Conservation (phyloP, 2,113 vertebrate genomes). For the rabbit (Oryctolagus cuniculus) region DNA sequence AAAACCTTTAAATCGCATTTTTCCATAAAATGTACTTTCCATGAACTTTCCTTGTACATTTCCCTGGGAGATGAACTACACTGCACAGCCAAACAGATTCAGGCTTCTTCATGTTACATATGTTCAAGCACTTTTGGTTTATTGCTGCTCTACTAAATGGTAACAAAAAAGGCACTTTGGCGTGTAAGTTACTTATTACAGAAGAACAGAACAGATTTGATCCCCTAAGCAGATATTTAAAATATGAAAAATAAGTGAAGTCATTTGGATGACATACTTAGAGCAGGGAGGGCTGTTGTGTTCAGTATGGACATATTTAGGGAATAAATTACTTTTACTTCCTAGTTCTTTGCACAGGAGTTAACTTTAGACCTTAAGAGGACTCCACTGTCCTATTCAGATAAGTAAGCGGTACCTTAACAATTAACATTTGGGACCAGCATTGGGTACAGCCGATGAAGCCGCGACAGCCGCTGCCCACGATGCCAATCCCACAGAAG, state of each 20-base stretch:
- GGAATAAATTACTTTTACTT: neutral
- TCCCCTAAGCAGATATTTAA: neutral
- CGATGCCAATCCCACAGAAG: no score
- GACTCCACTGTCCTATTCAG: neutral
- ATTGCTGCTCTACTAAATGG: neutral
- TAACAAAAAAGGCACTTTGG: neutral
- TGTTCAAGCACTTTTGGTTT: neutral
- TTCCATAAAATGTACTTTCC: no score
- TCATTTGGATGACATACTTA: conserved; percentile 14
- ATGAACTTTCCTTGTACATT: neutral
- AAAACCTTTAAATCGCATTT: no score
- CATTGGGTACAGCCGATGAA: no score
- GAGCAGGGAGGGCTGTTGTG: neutral
- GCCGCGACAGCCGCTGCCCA: no score
- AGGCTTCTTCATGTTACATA: neutral
- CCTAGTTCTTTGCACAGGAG: neutral
- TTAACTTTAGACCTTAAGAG: conserved; percentile 17
- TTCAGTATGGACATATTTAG: neutral
- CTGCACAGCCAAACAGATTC: neutral
- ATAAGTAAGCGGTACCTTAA: neutral
- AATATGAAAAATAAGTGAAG: conserved; percentile 34
- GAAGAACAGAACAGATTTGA: conserved; percentile 30
- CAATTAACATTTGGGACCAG: neutral
- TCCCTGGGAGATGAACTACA: neutral
- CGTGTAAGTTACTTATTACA: conserved; percentile 8